Conservation (phyloP, 2,113 vertebrate species). For the Panurus biarmicus region DNA sequence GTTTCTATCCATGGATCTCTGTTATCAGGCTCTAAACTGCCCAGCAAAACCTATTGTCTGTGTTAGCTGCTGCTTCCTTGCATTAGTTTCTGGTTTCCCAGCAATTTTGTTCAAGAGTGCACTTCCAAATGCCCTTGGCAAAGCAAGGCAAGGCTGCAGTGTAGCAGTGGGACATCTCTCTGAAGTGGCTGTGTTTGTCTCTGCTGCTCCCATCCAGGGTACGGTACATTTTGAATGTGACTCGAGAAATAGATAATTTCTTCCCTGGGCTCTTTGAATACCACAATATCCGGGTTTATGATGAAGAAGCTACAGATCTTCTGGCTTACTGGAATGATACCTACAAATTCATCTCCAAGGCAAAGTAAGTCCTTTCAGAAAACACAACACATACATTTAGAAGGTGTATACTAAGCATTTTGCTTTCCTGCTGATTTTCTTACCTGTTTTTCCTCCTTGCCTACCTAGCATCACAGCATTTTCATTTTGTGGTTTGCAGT, state of each 20-base stretch:
- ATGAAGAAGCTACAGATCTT: conserved; percentile 95
- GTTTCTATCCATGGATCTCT: neutral
- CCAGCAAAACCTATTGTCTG: neutral
- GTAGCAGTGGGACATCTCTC: neutral
- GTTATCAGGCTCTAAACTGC: neutral
- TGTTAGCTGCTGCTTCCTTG: neutral
- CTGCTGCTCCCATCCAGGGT: conserved; percentile 71
- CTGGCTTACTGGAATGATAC: conserved; percentile 98
- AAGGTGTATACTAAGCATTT: neutral
- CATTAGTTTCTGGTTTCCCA: neutral
- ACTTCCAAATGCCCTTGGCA: neutral
- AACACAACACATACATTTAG: neutral
- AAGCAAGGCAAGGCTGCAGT: neutral
- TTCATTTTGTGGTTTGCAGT: neutral
- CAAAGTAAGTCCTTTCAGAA: conserved; percentile 79
- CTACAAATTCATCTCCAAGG: conserved; percentile 98
- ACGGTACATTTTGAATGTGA: conserved; percentile 94
- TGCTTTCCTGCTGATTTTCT: neutral
- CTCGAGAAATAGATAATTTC: conserved; percentile 97
- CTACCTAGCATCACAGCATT: neutral
- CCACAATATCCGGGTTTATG: conserved; percentile 95
- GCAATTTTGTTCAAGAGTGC: neutral
- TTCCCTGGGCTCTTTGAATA: conserved; percentile 95
- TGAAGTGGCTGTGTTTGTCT: neutral
- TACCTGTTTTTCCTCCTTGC: neutral